phyloP scores from a whole-genome alignment of 64 coral and sea anemone genomes.

The Orbicella faveolata region DNA sequence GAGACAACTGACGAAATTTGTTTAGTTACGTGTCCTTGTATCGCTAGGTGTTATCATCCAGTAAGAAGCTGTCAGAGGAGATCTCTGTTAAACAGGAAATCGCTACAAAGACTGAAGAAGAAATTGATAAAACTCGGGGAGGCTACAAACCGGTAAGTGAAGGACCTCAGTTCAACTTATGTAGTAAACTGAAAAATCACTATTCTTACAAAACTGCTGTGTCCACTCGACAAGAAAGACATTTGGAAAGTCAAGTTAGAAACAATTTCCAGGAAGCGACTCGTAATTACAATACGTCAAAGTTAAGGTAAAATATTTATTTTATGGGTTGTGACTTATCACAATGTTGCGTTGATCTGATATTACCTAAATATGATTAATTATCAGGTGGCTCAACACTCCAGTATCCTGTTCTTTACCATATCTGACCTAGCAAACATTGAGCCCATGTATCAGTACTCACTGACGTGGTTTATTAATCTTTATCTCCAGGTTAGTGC shows the following conservation, averaged over 20 bases:
- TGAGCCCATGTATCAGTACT: slow-evolving; percentile 98
- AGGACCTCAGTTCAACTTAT: neutral
- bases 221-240: neutral
- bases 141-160: slow-evolving; percentile 87
- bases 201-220: too few relatives aligned
- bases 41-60: slow-evolving; percentile 84
- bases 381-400: slow-evolving; percentile 77
- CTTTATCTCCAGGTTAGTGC: slow-evolving; percentile 61
- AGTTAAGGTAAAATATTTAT: too few relatives aligned
- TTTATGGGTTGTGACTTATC: neutral
- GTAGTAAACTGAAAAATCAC: neutral
- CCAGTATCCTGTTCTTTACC: slow-evolving; percentile 93
- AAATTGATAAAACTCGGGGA: slow-evolving; percentile 89
- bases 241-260: neutral
- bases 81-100: slow-evolving; percentile 96
- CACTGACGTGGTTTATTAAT: slow-evolving; percentile 91
- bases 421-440: slow-evolving; percentile 95
- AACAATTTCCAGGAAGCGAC: neutral
- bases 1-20: too few relatives aligned
- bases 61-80: slow-evolving; percentile 86
- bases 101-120: slow-evolving; percentile 86
- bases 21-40: neutral
- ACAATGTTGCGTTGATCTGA: neutral
- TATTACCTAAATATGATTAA: neutral
- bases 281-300: too few relatives aligned